Conservation (phyloP, 2,797 vertebrate genomes). For the Caiman crocodilus region DNA sequence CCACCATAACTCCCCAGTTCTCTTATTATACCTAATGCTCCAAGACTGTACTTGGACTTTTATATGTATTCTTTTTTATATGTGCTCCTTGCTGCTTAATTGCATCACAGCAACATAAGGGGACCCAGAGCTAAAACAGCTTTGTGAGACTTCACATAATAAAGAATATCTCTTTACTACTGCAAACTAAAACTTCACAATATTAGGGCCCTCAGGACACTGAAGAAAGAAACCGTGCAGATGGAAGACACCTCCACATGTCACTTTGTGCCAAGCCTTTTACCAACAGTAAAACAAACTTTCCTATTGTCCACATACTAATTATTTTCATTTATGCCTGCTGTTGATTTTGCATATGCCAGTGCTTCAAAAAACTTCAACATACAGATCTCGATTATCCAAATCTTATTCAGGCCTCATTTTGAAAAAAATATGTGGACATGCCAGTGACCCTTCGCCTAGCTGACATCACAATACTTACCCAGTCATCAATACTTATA, state of each 20-base stretch:
- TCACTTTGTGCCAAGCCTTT: not conserved
- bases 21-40: not conserved
- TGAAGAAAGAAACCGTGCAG: not conserved
- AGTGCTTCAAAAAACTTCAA: not conserved
- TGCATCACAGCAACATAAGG: not conserved
- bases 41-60: not conserved
- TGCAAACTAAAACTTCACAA: not conserved
- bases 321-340: not conserved
- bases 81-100: not conserved
- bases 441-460: not conserved
- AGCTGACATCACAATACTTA: fast-evolving
- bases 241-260: not conserved
- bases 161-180: not conserved
- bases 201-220: not conserved
- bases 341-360: not conserved
- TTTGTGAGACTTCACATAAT: not conserved
- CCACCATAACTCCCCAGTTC: not conserved
- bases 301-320: not conserved
- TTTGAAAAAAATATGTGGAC: not conserved
- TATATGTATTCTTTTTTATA: not conserved
- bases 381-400: not conserved
- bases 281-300: constrained; percentile 4
- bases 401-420: not conserved
- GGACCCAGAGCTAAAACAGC: not conserved
- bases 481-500: fast-evolving